Evolutionary conservation across 2,797 vertebrate genomes (phyloP).

Genomic region (Crax fasciolata): DNA sequence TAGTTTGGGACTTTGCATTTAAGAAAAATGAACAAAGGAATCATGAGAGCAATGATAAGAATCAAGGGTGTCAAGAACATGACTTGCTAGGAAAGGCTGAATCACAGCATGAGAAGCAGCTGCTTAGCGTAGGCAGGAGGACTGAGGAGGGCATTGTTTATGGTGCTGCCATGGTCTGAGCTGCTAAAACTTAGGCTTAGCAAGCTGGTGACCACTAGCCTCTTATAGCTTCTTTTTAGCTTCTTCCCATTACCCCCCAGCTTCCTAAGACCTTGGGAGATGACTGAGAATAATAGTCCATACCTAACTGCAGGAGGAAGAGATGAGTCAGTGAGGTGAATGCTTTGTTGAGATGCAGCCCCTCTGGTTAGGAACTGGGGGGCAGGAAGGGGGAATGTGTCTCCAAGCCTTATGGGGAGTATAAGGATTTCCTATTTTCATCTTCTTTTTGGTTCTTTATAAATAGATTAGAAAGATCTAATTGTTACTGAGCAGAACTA

Average conservation of each 20-base stretch:
- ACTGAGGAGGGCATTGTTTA: not conserved
- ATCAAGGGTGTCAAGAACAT: not conserved
- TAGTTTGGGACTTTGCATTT: not conserved
- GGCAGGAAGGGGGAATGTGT: not conserved
- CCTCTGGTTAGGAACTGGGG: not conserved
- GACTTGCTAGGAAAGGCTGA: not conserved
- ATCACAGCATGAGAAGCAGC: not conserved
- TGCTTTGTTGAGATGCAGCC: not conserved
- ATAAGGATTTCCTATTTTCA: not conserved
- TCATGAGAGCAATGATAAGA: not conserved
- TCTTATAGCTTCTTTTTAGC: not conserved
- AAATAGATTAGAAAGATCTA: conserved; percentile 15
- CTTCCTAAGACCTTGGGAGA: not conserved
- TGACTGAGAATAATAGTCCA: not conserved
- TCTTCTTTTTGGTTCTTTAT: not conserved
- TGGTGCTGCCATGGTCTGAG: not conserved
- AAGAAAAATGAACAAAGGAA: not conserved
- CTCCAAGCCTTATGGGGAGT: not conserved
- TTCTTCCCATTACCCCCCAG: not conserved
- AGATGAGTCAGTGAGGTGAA: not conserved
- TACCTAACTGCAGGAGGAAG: not conserved
- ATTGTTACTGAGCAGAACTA: conserved; percentile 26
- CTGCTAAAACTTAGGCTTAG: not conserved
- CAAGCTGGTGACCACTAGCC: not conserved
- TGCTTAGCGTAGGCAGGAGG: not conserved